phyloP scores from a whole-genome alignment of 1,140 invertebrate genomes.

The Ceratosolen fusciceps region DNA sequence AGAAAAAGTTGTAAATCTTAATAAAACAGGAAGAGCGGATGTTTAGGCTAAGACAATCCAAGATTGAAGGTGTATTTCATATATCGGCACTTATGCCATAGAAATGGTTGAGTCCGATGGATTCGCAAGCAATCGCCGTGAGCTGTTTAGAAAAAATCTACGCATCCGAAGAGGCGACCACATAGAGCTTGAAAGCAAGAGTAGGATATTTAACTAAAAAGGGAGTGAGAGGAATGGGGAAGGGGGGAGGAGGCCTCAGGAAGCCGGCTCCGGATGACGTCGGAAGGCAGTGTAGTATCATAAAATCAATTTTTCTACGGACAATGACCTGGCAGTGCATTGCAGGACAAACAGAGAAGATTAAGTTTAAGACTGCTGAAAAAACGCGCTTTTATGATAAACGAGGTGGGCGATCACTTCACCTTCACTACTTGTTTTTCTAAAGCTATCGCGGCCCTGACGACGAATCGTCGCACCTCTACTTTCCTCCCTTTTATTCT shows the following conservation, averaged over 20 bases:
- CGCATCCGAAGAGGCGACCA: too few relatives aligned
- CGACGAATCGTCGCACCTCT: not conserved
- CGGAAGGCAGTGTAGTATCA: not conserved
- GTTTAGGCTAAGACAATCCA: too few relatives aligned
- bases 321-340: conserved; percentile 32
- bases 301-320: conserved; percentile 34
- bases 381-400: not conserved
- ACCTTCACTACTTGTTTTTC: not conserved
- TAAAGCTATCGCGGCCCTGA: not conserved
- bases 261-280: conserved; percentile 36
- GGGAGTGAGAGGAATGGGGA: conserved; percentile 8
- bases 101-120: too few relatives aligned
- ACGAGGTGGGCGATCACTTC: not conserved
- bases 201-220: not conserved
- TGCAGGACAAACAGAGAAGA: not conserved
- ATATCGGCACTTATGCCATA: too few relatives aligned
- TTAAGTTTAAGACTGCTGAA: not conserved
- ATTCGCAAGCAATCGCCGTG: too few relatives aligned
- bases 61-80: too few relatives aligned
- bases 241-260: not conserved
- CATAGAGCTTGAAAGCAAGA: not conserved
- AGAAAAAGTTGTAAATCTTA: too few relatives aligned
- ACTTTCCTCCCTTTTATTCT: not conserved
- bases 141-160: too few relatives aligned
- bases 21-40: too few relatives aligned